Base-by-base conservation (phyloP, 2,113 vertebrate species). In the Sprattus sprattus region DNA sequence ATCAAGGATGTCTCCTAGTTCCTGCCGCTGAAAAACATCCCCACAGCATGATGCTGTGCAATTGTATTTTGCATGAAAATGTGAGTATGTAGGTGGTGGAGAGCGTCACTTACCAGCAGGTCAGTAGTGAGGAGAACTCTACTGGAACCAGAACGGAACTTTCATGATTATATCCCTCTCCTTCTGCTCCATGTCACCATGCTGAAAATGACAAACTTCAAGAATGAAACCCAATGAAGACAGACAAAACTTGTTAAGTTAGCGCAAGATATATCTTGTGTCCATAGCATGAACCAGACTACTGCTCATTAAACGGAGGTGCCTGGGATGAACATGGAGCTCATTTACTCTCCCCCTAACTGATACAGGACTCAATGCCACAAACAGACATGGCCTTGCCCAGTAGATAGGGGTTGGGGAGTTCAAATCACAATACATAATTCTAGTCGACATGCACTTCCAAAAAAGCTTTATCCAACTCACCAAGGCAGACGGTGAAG, bases 171-270 rank as follows among this genome's bases (percentile, higher is more conserved):
- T 91, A n/a, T 98, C 97, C 20, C 97, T 92, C 90, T 98, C 97
- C 87, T 98, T 98, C 92, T 97, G 97, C 91, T 97, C 97, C 97
- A 97, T 98, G 83, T 98, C 97, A 45, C 97, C 97, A 0, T 97
- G 97, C 96, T 96, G 81, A 0, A 83, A 87, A 11, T n/a, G 18
- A 6, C 1, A 15, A 28, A 71, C 39, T 39, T 71, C 7, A 1
- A 32, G 5, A 13, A 32, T 71, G 10, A 39, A 39, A 39, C 39
- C 39, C 39, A 39, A 39, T 39, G 39, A 39, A 39, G 39, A 39
- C 39, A 2, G 39, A 1, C 39, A 39, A 39, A 39, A 54, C 18
- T 57, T 2, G 4, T 20, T 60, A 22, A 60, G 22, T 57, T 60
- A 39, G 39, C 2, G 39, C 39, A 39, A 39, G 18, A 22, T 3